Percentiles rank a stretch among this genome's conserved stretches.
Conservation (phyloP, 2,888 invertebrate species). For the Heliconius erato region DNA sequence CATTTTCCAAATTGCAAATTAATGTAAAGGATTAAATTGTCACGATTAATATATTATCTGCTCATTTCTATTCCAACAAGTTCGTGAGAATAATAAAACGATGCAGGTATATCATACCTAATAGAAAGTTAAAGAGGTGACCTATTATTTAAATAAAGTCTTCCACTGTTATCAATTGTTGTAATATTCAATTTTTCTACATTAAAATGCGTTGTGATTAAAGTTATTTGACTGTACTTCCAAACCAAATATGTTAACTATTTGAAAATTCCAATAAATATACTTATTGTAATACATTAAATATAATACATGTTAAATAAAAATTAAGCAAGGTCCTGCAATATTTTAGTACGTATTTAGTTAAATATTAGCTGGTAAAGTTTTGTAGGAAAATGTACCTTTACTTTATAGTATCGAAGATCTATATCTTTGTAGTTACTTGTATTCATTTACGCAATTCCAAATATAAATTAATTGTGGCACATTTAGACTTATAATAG, state of each 20-base stretch:
- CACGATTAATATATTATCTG: background rate
- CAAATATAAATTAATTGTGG: conserved; percentile 5
- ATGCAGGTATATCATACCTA: background rate
- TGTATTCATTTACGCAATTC: conserved; percentile 12
- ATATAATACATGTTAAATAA: conserved; percentile 27
- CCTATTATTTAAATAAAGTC: conserved; percentile 47
- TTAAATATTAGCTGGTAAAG: conserved; percentile 3
- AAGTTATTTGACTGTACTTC: conserved; percentile 46
- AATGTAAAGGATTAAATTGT: background rate
- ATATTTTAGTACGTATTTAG: conserved; percentile 28
- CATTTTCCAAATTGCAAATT: conserved; percentile 2
- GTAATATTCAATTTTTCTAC: conserved; percentile 45
- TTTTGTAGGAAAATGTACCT: conserved; percentile 19
- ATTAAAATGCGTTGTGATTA: conserved; percentile 53
- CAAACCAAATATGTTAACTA: conserved; percentile 39
- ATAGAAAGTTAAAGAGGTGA: conserved; percentile 8
- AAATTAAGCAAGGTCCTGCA: conserved; percentile 39
- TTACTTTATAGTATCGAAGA: conserved; percentile 22
- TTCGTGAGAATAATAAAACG: background rate
- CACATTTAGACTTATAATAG: conserved; percentile 26
- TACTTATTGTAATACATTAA: conserved; percentile 22
- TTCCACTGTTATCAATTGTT: conserved; percentile 53
- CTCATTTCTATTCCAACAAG: background rate
- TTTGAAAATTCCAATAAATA: conserved; percentile 17
- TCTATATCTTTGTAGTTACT: conserved; percentile 10